Evolutionary conservation across 2,888 invertebrate species (phyloP), one percentile per base, ranked within the genome.

Genomic region (Xestia c-nigrum): DNA sequence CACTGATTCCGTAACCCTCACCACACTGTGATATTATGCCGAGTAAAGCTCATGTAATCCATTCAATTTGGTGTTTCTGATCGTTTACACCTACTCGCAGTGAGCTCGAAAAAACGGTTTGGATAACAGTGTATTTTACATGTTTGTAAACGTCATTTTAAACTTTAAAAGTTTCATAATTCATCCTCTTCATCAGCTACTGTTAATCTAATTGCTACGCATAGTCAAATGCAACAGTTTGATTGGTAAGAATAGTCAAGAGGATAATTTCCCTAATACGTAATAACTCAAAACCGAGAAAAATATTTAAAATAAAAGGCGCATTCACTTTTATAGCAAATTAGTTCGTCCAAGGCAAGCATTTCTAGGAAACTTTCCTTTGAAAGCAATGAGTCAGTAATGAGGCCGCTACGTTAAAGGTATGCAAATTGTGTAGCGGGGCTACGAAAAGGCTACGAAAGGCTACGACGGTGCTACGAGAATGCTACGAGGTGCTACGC

Each of bases 401-500:
- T 77, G 63, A 77, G 68, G 40, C n/a, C 64, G 68, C 69, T 67
- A 38, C 52, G 55, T 7, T 66, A 65, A 72, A 77, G 63, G 72
- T 63, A 82, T 74, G 82, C 72, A 77, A 74, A 85, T 72, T 77
- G 43, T 24, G 71, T 74, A 76, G 76, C 16, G 40, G 12, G 6
- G 63, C 76, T 70, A 75, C 75, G 71, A 64, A 46, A 52, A 9
- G 6, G 63, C 76, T 70, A 75, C 75, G 71, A 64, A 46, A 52
- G 57, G 57, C 71, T 80, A 76, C 81, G 63, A 16, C n/a, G 14
- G 40, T 40, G 61, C 66, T 79, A 74, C 74, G 59, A 64, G 5
- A 40, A 40, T 12, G 24, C 77, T 76, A 77, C 47, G 77, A 57
- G 4, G 50, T 68, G 71, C 83, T 78, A 83, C 64, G 71, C n/a